Evolutionary conservation across 2,113 vertebrate genomes (phyloP), one percentile per base, ranked within the genome.

Genomic region (Saccopteryx leptura): DNA sequence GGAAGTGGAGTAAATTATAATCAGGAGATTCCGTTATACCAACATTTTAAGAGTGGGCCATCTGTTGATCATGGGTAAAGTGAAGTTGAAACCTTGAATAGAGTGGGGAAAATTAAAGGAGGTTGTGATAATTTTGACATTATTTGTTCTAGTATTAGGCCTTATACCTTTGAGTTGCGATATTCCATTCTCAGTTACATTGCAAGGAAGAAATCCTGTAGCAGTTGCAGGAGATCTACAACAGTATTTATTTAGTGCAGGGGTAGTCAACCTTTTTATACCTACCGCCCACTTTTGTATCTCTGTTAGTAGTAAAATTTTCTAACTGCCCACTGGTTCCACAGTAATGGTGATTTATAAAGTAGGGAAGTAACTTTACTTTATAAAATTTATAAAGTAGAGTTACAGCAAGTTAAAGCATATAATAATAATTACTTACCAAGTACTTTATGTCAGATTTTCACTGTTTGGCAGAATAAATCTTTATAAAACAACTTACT

Each of bases 101-200:
- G 68, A 95, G 48, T 74, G 58, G 28, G 46, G 63, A 72, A 95
- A 85, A 74, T 6, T 80, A 82, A 87, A 95, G 48, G 50, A 84
- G 19, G 33, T 52, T 90, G 69, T 94, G 75, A 81, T 66, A 75
- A 71, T 93, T 96, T 95, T 94, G 87, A 94, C 83, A 94, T 95
- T 94, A 78, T 95, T 89, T 90, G 23, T 88, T 94, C 56, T 65
- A 48, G 28, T 72, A 63, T 82, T 95, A 93, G 71, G 90, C 65
- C 52, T 84, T 71, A 69, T 58, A 94, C 69, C 23, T 26, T 14
- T n/a, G 88, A 56, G 72, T 82, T 78, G 52, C 82, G 82, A 91
- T n/a, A 50, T 94, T 71, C 18, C 28, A 21, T 82, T 94, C 68
- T 94, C 50, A 48, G 66, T 94, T 90, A 87, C 48, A 54, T 94